Conservation (phyloP, 2,797 vertebrate species). For the Pampus argenteus region DNA sequence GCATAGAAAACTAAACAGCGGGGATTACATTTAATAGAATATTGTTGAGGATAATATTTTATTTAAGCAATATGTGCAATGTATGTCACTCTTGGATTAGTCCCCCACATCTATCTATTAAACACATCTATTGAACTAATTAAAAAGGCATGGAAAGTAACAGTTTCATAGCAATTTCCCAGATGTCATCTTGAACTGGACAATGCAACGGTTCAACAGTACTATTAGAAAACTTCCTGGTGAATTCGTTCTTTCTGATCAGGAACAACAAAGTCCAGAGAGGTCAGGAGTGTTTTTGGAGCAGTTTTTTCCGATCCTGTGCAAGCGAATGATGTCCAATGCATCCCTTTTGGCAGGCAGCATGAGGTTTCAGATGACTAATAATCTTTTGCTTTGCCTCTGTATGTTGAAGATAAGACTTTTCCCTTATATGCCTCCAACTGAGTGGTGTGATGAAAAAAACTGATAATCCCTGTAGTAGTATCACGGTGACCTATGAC, state of each 20-base stretch:
- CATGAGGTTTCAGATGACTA: constrained; percentile 33
- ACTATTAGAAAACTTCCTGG: neutral
- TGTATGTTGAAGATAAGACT: constrained; percentile 71
- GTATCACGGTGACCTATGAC: constrained; percentile 49
- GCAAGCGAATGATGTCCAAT: constrained; percentile 43
- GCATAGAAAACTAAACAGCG: too few relatives aligned
- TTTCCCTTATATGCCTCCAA: constrained; percentile 48
- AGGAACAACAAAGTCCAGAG: constrained; percentile 18
- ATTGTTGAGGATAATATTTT: neutral
- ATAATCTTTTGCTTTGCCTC: constrained; percentile 56
- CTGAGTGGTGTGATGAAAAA: constrained; percentile 52
- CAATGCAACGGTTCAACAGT: neutral
- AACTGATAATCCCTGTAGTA: constrained; percentile 59
- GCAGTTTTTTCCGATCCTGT: constrained; percentile 30
- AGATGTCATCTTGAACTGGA: neutral
- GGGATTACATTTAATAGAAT: neutral
- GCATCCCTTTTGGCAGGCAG: constrained; percentile 43
- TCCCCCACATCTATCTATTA: too few relatives aligned
- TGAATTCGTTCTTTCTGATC: neutral
- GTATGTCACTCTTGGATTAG: neutral
- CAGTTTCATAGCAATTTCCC: neutral
- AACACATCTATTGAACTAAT: neutral
- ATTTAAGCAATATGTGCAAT: neutral
- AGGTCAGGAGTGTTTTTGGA: constrained; percentile 13
- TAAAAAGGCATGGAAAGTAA: neutral